Base-by-base conservation (phyloP, 2,113 vertebrate genomes). In the Bostrychus sinensis region DNA sequence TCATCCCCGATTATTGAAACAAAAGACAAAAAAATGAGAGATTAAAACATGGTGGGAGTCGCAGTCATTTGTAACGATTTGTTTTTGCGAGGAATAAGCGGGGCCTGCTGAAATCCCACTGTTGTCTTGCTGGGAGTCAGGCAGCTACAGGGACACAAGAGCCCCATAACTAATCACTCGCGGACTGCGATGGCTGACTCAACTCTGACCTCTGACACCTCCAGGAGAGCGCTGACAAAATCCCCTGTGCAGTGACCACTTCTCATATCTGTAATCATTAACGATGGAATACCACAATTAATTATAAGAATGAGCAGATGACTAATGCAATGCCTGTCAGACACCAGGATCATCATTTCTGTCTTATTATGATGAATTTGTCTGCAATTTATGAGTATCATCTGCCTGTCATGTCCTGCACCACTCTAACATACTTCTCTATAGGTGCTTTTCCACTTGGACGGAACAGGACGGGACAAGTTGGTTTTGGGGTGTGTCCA, bases 21-120 rank as follows among this genome's bases (percentile, higher is more conserved):
- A 92, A 91, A 91, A 91, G 89, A 89, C 86, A 81, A 86, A 89
- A 91, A 92, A 84, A 77, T 71, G 69, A 45, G 72, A 71, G 80
- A 89, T 88, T 90, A 86, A 91, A 89, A 90, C 90, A 88, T 79
- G 75, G 85, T 70, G 66, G 81, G 83, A 81, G 91, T 91, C 86
- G 72, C 54, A n/a, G 81, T 89, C 81, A 89, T 93, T 93, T 93
- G 91, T 93, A 92, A 81, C 89, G 54, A 88, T 92, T 93, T 92
- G 90, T 92, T 91, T n/a, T 91, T 85, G 85, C 89, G 88, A 91
- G 86, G 90, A 89, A 88, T 89, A 90, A 90, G 81, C 75, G 71
- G 64, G n/a, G 82, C 77, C 78, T 81, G 74, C 69, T 86, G 83
- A 88, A 90, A 87, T 83, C 88, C 87, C 50, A 83, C 78, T 90